These are phyloP conservation scores for Beris morrisii DNA, from an alignment of 2,888 invertebrate species.

Conservation along the genomic window DNA sequence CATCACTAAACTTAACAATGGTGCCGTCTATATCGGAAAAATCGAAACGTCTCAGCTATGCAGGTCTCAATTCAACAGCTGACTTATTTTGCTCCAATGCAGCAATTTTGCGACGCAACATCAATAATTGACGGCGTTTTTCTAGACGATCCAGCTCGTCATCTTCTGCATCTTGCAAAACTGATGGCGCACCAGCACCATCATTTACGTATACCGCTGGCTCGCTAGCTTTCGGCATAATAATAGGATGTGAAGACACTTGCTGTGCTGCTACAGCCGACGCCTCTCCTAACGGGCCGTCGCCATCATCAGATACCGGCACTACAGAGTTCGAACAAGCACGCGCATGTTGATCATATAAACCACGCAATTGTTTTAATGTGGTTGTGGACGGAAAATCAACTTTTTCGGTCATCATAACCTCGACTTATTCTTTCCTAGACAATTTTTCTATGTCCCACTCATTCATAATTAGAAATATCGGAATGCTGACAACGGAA, in stretches of 20 bases:
- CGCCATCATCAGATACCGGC: background rate
- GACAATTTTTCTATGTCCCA: too few relatives aligned
- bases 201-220: background rate
- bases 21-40: background rate
- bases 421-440: background rate
- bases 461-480: too few relatives aligned
- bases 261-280: background rate
- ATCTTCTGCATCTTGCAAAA: background rate
- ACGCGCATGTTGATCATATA: background rate
- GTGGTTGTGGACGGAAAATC: slow-evolving; percentile 1
- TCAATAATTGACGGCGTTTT: background rate
- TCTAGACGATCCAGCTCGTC: background rate
- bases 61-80: background rate
- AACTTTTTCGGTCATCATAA: background rate
- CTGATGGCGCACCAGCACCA: background rate
- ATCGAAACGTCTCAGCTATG: background rate
- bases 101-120: background rate
- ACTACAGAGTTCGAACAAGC: background rate
- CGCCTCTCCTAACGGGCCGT: background rate
- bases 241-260: too few relatives aligned
- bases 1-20: background rate
- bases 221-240: background rate
- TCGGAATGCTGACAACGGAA: too few relatives aligned
- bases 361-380: background rate
- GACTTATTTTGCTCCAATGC: background rate